A percentile compares a stretch with the other conserved stretches of the same genome.
Conservation (phyloP, 2,113 vertebrate genomes). For the Hemibagrus wyckioides region DNA sequence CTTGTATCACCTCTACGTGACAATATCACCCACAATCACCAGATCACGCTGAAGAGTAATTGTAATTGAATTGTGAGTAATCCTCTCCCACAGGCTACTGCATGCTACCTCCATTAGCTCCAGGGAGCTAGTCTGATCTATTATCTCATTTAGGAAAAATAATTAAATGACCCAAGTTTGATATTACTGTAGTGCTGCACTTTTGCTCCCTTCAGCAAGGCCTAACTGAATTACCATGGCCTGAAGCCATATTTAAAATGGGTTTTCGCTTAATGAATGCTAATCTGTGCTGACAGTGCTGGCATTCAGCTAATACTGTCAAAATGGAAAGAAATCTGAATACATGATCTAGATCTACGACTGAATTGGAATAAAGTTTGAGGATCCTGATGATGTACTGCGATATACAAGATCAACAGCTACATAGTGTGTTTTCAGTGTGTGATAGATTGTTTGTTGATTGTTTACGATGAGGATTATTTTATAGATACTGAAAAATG, state of each 20-base stretch:
- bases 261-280: conserved; percentile 7
- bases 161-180: background rate
- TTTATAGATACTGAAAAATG: background rate
- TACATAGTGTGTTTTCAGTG: background rate
- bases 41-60: background rate
- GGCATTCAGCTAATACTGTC: background rate
- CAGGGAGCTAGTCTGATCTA: background rate
- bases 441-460: too few relatives aligned
- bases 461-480: too few relatives aligned
- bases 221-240: conserved; percentile 7
- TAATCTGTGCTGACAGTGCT: conserved; percentile 15
- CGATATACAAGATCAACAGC: background rate
- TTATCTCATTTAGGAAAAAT: conserved; percentile 18
- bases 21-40: background rate
- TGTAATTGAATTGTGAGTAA: background rate
- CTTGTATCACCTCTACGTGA: background rate
- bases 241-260: conserved; percentile 4
- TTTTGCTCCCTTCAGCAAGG: conserved; percentile 1
- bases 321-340: background rate
- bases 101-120: background rate
- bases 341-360: background rate
- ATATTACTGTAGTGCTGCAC: conserved; percentile 1
- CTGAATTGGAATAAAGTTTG: background rate
- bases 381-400: background rate
- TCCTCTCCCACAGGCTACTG: background rate